Conservation (phyloP, 2,888 invertebrate species). For the Drosophila pullipes region DNA sequence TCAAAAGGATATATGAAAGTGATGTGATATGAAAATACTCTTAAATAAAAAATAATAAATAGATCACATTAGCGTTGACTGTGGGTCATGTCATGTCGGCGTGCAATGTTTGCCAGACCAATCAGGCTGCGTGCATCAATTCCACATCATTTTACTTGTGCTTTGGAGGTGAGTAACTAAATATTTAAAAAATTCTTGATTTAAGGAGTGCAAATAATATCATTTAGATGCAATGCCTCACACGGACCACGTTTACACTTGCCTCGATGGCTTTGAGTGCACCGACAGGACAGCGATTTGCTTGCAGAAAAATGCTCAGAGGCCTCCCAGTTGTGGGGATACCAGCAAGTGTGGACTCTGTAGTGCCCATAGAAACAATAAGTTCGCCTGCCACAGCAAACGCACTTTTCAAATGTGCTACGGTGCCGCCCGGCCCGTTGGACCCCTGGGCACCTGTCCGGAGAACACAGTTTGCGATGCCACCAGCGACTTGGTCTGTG, state of each 20-base stretch:
- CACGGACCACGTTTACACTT: constrained; percentile 71
- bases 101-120: constrained; percentile 82
- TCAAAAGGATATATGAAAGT: not conserved
- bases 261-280: constrained; percentile 80
- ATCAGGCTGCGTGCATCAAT: constrained; percentile 82
- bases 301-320: constrained; percentile 68
- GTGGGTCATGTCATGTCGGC: constrained; percentile 38
- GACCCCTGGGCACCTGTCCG: constrained; percentile 77
- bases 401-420: constrained; percentile 82
- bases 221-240: constrained; percentile 66
- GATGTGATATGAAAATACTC: not conserved
- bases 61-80: constrained; percentile 43
- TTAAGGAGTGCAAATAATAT: not conserved
- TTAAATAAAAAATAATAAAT: not conserved
- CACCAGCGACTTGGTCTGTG: constrained; percentile 71
- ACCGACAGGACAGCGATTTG: constrained; percentile 78
- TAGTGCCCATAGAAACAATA: constrained; percentile 78
- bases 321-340: constrained; percentile 81
- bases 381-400: constrained; percentile 81
- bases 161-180: constrained; percentile 71
- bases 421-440: constrained; percentile 74
- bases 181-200: not conserved
- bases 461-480: constrained; percentile 75
- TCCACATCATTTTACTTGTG: constrained; percentile 82
- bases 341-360: constrained; percentile 81